phyloP scores from a whole-genome alignment of 2,113 vertebrate species.

The Zeus faber region DNA sequence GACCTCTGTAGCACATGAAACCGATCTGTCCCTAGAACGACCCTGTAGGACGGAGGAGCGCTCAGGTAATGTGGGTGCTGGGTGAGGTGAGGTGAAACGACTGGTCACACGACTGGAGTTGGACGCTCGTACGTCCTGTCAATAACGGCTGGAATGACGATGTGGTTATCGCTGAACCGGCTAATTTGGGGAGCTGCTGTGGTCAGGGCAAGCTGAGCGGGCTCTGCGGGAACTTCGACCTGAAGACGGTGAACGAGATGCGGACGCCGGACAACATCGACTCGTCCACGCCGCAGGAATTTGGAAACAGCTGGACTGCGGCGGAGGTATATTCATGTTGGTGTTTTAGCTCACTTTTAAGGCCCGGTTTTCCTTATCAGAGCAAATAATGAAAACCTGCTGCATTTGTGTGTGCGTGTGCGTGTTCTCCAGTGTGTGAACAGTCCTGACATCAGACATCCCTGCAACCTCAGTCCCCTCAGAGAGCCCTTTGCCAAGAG shows the following conservation, averaged over 20 bases:
- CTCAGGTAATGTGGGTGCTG: neutral
- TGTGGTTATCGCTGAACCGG: neutral
- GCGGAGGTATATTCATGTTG: too few species aligned
- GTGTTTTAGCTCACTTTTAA: neutral
- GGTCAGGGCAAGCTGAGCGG: conserved; percentile 83
- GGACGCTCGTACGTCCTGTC: neutral
- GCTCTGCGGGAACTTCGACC: conserved; percentile 95
- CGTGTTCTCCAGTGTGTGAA: conserved; percentile 89
- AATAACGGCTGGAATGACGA: neutral
- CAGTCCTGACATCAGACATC: conserved; percentile 87
- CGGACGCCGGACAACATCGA: conserved; percentile 92
- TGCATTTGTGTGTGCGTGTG: too few species aligned
- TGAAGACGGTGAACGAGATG: conserved; percentile 94
- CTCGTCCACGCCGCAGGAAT: conserved; percentile 88
- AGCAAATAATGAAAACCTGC: conserved; percentile 1
- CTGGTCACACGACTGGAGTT: too few species aligned
- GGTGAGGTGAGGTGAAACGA: too few species aligned
- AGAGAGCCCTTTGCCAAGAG: conserved; percentile 92
- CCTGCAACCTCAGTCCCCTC: conserved; percentile 87
- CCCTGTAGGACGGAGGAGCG: neutral
- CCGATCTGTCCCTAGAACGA: neutral
- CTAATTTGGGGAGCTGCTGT: neutral
- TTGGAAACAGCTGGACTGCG: conserved; percentile 91
- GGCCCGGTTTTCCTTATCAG: neutral
- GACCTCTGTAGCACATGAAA: too few species aligned